Conservation (phyloP, 64 coral and sea anemone species). For the Porites australiensis region DNA sequence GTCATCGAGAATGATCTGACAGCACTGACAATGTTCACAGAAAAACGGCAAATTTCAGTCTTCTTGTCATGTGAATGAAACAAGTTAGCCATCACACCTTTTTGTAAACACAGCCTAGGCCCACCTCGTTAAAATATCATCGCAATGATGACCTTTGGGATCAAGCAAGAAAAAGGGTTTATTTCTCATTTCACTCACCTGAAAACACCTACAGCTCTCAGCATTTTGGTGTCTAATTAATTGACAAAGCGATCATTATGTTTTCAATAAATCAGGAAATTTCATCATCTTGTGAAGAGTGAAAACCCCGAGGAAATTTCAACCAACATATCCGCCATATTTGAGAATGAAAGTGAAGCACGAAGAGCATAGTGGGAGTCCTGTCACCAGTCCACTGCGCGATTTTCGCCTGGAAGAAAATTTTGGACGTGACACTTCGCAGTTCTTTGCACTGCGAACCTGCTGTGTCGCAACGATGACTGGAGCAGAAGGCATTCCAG, state of each 20-base stretch:
- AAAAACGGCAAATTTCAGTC: neutral
- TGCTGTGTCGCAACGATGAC: too few relatives aligned
- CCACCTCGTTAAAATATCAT: conserved; percentile 22
- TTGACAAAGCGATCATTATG: neutral
- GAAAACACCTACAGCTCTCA: conserved; percentile 12
- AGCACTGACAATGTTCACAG: neutral
- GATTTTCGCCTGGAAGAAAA: too few relatives aligned
- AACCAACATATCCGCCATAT: conserved; percentile 12
- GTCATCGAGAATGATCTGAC: too few relatives aligned
- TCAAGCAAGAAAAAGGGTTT: neutral
- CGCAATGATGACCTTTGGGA: neutral
- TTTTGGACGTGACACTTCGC: too few relatives aligned
- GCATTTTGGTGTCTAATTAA: neutral
- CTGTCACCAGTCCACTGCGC: neutral
- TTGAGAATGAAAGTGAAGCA: neutral
- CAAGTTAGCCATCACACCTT: neutral
- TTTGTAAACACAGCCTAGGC: neutral
- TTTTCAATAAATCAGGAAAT: neutral
- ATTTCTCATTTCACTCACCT: neutral
- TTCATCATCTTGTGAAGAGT: conserved; percentile 22
- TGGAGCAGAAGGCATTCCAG: neutral
- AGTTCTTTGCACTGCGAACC: too few relatives aligned
- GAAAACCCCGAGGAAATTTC: neutral
- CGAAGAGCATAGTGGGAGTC: conserved; percentile 6
- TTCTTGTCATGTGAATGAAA: neutral